Evolutionary conservation across 1,140 invertebrate species (phyloP).

Genomic region (Brachystomella parvula): DNA sequence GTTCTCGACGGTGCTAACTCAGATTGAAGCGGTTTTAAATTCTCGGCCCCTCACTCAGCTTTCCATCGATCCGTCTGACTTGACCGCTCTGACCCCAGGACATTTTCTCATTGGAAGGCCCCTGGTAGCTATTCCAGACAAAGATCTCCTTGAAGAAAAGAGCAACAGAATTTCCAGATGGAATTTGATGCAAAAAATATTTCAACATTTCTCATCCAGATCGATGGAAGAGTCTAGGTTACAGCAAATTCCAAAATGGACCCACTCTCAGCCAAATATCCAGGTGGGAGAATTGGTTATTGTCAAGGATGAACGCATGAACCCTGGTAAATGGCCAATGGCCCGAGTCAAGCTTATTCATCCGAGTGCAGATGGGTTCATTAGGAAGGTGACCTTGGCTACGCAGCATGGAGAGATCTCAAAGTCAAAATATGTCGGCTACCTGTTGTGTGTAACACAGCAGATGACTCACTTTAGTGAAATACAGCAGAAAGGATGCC

Average conservation of each 20-base stretch:
- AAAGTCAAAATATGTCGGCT: too few relatives aligned
- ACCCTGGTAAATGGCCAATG: conserved; percentile 40
- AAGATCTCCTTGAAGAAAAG: background rate
- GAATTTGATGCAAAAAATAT: conserved; percentile 15
- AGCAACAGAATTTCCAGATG: conserved; percentile 5
- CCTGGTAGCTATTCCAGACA: conserved; percentile 5
- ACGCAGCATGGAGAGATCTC: background rate
- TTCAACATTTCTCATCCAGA: conserved; percentile 5
- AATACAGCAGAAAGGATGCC: too few relatives aligned
- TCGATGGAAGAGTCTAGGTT: conserved; percentile 38
- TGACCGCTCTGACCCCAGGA: conserved; percentile 36
- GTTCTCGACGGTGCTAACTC: conserved; percentile 35
- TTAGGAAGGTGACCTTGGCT: conserved; percentile 33
- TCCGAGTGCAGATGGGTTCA: conserved; percentile 37
- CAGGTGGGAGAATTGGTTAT: conserved; percentile 27
- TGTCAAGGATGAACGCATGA: conserved; percentile 36
- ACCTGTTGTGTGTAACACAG: too few relatives aligned
- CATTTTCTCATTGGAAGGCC: conserved; percentile 26
- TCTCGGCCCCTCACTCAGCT: conserved; percentile 36
- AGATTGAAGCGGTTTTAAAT: conserved; percentile 40
- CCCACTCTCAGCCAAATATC: conserved; percentile 3
- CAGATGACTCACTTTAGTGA: too few relatives aligned
- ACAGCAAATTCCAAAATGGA: conserved; percentile 25
- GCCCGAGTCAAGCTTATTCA: conserved; percentile 39
- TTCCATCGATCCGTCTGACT: conserved; percentile 38